Evolutionary conservation across 2,888 invertebrate genomes (phyloP).

Genomic region (Physocephala rufipes): DNA sequence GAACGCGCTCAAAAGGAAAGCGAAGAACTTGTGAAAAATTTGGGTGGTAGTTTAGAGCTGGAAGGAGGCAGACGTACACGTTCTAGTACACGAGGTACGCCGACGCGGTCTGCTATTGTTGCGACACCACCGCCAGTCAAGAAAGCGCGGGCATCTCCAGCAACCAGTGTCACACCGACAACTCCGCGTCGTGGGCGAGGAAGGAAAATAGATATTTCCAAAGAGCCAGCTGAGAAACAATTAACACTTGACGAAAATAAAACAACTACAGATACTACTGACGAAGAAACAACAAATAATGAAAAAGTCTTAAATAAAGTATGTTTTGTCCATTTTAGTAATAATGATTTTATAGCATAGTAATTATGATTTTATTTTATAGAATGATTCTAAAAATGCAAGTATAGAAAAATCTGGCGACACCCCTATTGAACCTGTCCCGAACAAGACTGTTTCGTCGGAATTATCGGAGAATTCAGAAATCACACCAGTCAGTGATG

Average conservation of each 20-base stretch:
- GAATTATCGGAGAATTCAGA: conserved; percentile 22
- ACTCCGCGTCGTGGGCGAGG: conserved; percentile 58
- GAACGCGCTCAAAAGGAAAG: conserved; percentile 65
- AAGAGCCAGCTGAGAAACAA: conserved; percentile 42
- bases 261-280: not conserved
- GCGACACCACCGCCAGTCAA: conserved; percentile 62
- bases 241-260: conserved; percentile 37
- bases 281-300: conserved; percentile 21
- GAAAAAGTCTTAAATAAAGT: not conserved
- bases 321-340: not conserved
- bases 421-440: conserved; percentile 34
- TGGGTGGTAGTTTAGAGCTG: conserved; percentile 63
- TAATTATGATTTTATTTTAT: not conserved
- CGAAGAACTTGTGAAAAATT: conserved; percentile 62
- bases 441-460: conserved; percentile 34
- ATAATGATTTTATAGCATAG: not conserved
- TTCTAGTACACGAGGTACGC: conserved; percentile 63
- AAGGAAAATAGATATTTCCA: conserved; percentile 57
- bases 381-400: conserved; percentile 42
- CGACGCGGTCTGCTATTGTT: conserved; percentile 53
- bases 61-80: conserved; percentile 64
- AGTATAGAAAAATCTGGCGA: conserved; percentile 47
- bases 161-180: conserved; percentile 46
- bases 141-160: conserved; percentile 57
- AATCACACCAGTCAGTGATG: conserved; percentile 4